Percentiles rank a stretch among this genome's conserved stretches.
Evolutionary conservation across 2,888 invertebrate genomes (phyloP).

Genomic region (Junonia oenone): DNA sequence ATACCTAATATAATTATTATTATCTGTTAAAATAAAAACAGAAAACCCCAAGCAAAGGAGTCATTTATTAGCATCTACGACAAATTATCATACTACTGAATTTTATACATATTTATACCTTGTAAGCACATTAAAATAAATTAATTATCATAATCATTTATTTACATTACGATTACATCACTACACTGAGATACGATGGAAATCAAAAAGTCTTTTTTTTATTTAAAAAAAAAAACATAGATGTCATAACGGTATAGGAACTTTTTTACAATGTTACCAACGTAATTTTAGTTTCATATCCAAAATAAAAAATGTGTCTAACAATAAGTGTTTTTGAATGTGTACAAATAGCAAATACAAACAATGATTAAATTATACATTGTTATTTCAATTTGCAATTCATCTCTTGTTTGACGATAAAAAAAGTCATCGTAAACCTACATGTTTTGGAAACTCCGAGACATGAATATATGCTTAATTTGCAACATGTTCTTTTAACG

Average conservation of each 20-base stretch:
- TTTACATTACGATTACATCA: background rate
- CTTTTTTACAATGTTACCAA: too few species aligned
- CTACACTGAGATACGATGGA: background rate
- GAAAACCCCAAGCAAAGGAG: too few species aligned
- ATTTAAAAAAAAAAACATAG: background rate
- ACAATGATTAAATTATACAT: too few species aligned
- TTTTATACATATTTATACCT: background rate
- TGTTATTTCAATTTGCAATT: background rate
- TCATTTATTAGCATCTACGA: too few species aligned
- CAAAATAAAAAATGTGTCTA: background rate
- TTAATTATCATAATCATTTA: background rate
- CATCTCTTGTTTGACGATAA: background rate
- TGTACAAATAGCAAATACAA: too few species aligned
- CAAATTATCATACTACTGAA: background rate
- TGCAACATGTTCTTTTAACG: too few species aligned
- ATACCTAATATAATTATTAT: too few species aligned
- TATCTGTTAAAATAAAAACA: too few species aligned
- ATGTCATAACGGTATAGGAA: background rate
- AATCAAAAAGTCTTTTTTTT: background rate
- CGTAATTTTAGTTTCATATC: too few species aligned
- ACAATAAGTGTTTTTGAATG: too few species aligned
- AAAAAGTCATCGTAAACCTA: background rate
- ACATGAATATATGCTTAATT: background rate
- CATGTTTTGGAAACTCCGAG: background rate
- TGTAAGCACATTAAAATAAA: background rate